phyloP scores from a whole-genome alignment of 2,797 vertebrate genomes.

The Myioborus melanocephalus region DNA sequence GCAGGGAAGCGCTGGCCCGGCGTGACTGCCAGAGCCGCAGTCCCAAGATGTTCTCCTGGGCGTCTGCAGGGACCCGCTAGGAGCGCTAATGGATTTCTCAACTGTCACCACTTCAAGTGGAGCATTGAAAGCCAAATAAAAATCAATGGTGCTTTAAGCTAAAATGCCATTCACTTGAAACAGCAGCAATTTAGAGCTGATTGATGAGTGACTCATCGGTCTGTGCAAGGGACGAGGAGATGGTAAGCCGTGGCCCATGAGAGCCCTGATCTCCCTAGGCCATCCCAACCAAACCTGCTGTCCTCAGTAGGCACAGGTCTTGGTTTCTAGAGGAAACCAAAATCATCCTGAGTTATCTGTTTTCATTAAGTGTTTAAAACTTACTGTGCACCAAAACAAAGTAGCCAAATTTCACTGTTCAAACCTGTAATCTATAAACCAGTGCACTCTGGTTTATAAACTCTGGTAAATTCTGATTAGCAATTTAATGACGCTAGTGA shows the following conservation, averaged over 20 bases:
- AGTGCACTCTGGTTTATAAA: neutral
- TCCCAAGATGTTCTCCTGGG: neutral
- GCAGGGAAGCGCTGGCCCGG: neutral
- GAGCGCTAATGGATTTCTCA: neutral
- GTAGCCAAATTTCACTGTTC: neutral
- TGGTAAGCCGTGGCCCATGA: neutral
- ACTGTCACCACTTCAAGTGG: neutral
- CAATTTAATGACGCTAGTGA: neutral
- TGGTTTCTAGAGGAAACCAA: neutral
- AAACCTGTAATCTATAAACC: neutral
- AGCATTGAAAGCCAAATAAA: constrained; percentile 10
- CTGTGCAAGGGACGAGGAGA: neutral
- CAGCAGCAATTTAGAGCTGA: neutral
- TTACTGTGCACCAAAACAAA: neutral
- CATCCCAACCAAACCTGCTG: neutral
- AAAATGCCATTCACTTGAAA: neutral
- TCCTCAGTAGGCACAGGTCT: neutral
- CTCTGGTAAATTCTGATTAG: neutral
- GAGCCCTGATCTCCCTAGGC: neutral
- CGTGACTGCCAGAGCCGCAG: neutral
- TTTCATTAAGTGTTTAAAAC: neutral
- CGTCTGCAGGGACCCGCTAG: neutral
- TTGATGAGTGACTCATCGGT: neutral
- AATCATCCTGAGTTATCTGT: neutral
- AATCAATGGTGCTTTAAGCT: constrained; percentile 9